Conservation (phyloP, 2,797 vertebrate species). For the Ibycter americanus region DNA sequence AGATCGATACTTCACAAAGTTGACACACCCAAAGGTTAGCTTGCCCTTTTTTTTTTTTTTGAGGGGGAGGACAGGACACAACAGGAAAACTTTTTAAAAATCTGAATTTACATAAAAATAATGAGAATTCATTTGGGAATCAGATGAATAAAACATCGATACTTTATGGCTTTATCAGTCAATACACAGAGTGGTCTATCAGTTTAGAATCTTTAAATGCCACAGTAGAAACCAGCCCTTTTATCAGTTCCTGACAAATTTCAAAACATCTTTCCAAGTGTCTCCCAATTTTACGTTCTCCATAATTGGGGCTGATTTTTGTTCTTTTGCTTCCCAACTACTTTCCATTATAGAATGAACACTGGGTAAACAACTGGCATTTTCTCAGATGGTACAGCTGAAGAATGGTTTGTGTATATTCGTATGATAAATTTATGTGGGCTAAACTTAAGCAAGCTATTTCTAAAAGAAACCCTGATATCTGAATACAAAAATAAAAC, state of each 20-base stretch:
- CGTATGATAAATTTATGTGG: neutral
- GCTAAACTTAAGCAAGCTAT: neutral
- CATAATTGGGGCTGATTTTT: neutral
- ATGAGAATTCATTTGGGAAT: neutral
- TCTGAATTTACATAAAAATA: neutral
- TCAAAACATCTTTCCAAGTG: neutral
- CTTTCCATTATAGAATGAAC: neutral
- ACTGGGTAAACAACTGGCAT: neutral
- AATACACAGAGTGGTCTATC: neutral
- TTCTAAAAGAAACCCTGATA: neutral
- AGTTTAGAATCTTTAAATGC: neutral
- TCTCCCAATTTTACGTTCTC: neutral
- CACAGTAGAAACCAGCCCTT: neutral
- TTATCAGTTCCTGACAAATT: neutral
- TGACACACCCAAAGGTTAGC: neutral
- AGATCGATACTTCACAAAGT: neutral
- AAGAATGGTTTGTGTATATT: neutral
- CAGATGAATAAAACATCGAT: neutral
- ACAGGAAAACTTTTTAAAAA: neutral
- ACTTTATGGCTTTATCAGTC: neutral
- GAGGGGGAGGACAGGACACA: fast-evolving
- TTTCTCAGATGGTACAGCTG: neutral
- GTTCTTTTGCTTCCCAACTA: neutral
- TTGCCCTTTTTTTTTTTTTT: neutral
- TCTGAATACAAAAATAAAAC: neutral